phyloP scores from a whole-genome alignment of 2,797 vertebrate species.

The Sebastes variabilis region DNA sequence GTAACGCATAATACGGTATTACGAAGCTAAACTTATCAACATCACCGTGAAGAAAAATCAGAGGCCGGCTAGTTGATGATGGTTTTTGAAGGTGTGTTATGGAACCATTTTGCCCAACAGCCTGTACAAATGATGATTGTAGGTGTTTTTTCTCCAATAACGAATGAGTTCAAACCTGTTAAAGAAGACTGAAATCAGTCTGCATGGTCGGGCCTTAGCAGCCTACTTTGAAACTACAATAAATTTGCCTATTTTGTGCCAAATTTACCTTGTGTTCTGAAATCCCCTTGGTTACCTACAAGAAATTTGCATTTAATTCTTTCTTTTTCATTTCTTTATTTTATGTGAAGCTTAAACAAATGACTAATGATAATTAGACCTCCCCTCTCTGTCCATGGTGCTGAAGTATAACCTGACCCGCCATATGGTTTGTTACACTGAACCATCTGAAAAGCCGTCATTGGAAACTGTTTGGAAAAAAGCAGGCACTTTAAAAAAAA shows the following conservation, averaged over 20 bases:
- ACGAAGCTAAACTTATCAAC: neutral
- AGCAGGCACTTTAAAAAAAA: too few relatives aligned
- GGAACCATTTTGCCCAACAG: neutral
- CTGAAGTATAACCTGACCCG: too few relatives aligned
- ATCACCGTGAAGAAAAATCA: neutral
- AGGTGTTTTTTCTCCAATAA: neutral
- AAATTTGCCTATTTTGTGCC: neutral
- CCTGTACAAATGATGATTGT: neutral
- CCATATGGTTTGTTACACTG: too few relatives aligned
- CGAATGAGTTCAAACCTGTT: neutral
- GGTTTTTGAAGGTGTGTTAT: neutral
- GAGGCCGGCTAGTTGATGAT: neutral
- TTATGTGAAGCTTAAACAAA: neutral
- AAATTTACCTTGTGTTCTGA: neutral
- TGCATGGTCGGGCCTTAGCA: neutral
- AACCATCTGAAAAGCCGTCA: too few relatives aligned
- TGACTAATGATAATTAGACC: neutral
- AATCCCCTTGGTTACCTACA: neutral
- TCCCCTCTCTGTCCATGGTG: neutral
- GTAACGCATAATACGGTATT: neutral
- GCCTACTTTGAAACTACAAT: neutral
- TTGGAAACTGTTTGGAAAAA: too few relatives aligned
- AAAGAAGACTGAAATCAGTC: neutral
- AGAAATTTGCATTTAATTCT: neutral
- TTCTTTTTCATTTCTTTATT: neutral